Evolutionary conservation across 2,888 invertebrate genomes (phyloP), one percentile per base, ranked within the genome.

Genomic region (Busseola fusca): DNA sequence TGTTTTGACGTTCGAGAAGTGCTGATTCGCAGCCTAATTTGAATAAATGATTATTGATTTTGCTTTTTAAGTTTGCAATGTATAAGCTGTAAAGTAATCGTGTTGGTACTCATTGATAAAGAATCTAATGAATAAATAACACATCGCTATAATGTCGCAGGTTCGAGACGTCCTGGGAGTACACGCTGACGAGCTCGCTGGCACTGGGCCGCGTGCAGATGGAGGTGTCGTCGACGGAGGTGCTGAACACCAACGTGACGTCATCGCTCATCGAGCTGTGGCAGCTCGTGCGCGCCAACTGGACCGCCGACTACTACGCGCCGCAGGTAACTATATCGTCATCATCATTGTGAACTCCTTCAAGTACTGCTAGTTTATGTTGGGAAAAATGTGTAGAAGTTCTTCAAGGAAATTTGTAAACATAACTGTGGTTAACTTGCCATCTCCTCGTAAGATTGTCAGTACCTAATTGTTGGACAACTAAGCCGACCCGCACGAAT

Each of bases 241-340:
- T 97, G 56, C 96, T 99, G 18, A 98, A 98, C 91, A 92, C 99
- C 5, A 99, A 99, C 91, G 93, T 99, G 16, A 99, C 99, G 0
- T 97, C 98, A 27, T 97, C 99, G 1, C 96, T 99, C 45, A 96
- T 99, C 21, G 98, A 98, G 83, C 96, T 99, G 40, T 97, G 97
- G 87, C 97, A 97, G 80, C 97, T 97, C 81, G 98, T 98, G 25
- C 97, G 97, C 78, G 97, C 97, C 84, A 98, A 98, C 90, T 99
- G 99, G 99, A 97, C 97, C 4, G 97, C 97, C 65, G 98, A 98
- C 92, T 98, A 97, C 90, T 97, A 97, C 87, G 92, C 94, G 69
- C 93, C 92, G 58, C 93, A 92, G 91, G 93, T 91, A 77, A 21
- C 18, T 0, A 7, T 40, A 9, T 16, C 7, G n/a, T 5, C 62